Conservation (phyloP, 2,888 invertebrate genomes). For the Mylabris sibirica region DNA sequence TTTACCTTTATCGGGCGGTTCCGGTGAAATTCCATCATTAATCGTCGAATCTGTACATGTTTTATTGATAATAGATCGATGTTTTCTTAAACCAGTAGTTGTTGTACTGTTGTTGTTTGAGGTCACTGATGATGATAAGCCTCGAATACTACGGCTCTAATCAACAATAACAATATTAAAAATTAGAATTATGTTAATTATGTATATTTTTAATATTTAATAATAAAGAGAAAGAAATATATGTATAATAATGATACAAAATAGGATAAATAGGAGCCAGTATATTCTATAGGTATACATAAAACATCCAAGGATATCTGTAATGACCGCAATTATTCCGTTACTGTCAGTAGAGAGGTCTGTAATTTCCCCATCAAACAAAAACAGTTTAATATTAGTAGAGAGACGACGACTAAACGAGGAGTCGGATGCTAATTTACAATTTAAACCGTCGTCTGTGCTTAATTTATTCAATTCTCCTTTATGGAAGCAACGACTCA, state of each 20-base stretch:
- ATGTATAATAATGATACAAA: neutral
- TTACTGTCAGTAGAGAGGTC: neutral
- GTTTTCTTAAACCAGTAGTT: conserved; percentile 47
- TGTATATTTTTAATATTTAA: neutral
- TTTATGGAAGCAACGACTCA: conserved; percentile 40
- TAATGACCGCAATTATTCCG: conserved; percentile 17
- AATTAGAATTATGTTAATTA: conserved; percentile 21
- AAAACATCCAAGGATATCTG: neutral
- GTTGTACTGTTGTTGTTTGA: conserved; percentile 42
- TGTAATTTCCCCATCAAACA: conserved; percentile 24
- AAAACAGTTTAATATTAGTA: conserved; percentile 25
- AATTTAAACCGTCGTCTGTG: conserved; percentile 33
- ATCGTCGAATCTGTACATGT: conserved; percentile 42
- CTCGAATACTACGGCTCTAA: conserved; percentile 54
- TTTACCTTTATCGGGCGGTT: conserved; percentile 56
- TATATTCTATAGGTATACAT: neutral
- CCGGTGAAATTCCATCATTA: conserved; percentile 48
- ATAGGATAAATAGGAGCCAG: neutral
- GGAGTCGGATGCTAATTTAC: conserved; percentile 35
- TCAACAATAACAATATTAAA: conserved; percentile 27
- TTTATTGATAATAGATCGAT: conserved; percentile 48
- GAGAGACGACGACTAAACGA: conserved; percentile 2
- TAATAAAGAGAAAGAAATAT: neutral
- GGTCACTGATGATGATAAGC: conserved; percentile 51
- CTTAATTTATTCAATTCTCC: conserved; percentile 33